Conservation (phyloP, 92 coral and sea anemone genomes). For the Metridium senile region DNA sequence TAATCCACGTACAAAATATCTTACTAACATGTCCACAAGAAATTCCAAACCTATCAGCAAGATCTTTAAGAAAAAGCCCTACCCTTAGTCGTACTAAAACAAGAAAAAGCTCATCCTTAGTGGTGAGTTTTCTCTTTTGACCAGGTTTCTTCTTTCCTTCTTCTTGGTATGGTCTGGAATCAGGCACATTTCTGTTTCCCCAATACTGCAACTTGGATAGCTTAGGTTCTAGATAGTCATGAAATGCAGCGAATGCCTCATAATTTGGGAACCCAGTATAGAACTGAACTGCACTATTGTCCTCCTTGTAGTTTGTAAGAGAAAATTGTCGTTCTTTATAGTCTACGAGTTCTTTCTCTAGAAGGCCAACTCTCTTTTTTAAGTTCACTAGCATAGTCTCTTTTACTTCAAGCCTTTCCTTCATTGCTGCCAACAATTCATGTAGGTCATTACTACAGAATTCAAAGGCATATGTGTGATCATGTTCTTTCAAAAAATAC, state of each 20-base stretch:
- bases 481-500: too few relatives aligned
- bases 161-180: not conserved
- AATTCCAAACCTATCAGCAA: conserved; percentile 53
- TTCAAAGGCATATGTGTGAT: too few relatives aligned
- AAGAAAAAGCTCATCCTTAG: conserved; percentile 46
- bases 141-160: conserved; percentile 36
- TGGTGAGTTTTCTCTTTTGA: conserved; percentile 29
- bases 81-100: conserved; percentile 55
- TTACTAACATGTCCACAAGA: conserved; percentile 39
- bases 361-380: not conserved
- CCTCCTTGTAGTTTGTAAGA: conserved; percentile 14
- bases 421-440: too few relatives aligned
- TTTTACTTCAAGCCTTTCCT: too few relatives aligned
- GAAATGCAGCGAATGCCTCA: conserved; percentile 26
- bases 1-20: conserved; percentile 55
- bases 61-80: conserved; percentile 54
- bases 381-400: too few relatives aligned
- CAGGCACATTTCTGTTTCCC: conserved; percentile 4
- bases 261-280: conserved; percentile 51
- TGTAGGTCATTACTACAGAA: too few relatives aligned
- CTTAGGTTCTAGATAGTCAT: conserved; percentile 31
- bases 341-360: too few relatives aligned
- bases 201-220: conserved; percentile 7
- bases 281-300: conserved; percentile 27
- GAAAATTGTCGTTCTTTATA: too few relatives aligned